Percentiles rank a stretch among this genome's conserved stretches.
phyloP scores from a whole-genome alignment of 2,113 vertebrate genomes.

The Platichthys stellatus region DNA sequence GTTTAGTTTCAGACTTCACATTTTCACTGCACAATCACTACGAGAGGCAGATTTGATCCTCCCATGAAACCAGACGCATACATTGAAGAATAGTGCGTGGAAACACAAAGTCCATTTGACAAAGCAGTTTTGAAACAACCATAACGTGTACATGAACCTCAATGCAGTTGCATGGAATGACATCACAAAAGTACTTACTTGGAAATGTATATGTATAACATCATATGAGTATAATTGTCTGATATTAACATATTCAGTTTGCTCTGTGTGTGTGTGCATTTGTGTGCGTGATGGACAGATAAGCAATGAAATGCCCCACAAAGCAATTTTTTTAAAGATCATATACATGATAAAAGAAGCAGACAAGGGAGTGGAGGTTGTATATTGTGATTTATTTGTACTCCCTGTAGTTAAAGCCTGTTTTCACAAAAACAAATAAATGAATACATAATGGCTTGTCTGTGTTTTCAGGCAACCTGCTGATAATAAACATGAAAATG shows the following conservation, averaged over 20 bases:
- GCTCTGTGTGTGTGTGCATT: no score
- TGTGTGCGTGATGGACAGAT: no score
- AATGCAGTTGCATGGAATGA: no score
- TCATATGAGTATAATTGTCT: no score
- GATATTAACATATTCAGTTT: neutral
- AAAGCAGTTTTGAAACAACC: neutral
- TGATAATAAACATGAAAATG: neutral
- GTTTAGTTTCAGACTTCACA: neutral
- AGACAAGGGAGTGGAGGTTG: no score
- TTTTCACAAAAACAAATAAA: neutral
- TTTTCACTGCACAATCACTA: neutral
- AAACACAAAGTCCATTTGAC: neutral
- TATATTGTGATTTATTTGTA: no score
- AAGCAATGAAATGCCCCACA: no score
- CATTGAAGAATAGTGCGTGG: neutral
- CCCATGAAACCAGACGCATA: neutral
- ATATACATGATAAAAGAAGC: no score
- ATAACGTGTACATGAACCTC: neutral
- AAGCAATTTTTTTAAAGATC: no score
- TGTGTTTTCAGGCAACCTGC: neutral
- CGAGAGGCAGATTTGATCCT: neutral
- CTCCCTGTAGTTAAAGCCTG: no score
- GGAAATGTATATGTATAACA: no score
- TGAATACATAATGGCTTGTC: neutral
- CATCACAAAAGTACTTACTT: no score